Conservation (phyloP, 1,140 invertebrate species). For the Diabrotica undecimpunctata region DNA sequence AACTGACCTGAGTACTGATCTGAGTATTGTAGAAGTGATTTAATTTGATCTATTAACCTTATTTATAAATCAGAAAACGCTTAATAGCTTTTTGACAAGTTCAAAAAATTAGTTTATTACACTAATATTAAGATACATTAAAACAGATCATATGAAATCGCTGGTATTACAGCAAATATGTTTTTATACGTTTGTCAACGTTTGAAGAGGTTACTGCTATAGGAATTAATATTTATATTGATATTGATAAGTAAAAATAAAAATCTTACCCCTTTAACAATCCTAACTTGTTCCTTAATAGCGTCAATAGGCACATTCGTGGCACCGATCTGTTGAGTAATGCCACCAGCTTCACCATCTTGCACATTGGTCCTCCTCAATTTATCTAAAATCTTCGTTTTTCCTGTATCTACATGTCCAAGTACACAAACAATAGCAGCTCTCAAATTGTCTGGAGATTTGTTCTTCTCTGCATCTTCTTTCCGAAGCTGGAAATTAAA, state of each 20-base stretch:
- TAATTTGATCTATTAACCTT: no score
- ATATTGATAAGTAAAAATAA: not conserved
- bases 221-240: not conserved
- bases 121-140: no score
- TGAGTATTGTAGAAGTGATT: no score
- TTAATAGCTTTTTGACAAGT: no score
- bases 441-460: conserved; percentile 73
- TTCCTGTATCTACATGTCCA: conserved; percentile 99
- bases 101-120: no score
- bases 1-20: no score
- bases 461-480: conserved; percentile 80
- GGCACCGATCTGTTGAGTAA: conserved; percentile 99
- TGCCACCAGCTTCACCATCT: conserved; percentile 98
- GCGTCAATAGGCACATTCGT: conserved; percentile 98
- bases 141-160: no score
- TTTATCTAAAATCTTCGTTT: conserved; percentile 99
- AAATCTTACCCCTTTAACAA: conserved; percentile 78
- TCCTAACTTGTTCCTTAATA: conserved; percentile 90
- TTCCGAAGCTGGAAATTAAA: conserved; percentile 62
- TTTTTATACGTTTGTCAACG: no score
- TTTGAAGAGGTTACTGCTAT: no score
- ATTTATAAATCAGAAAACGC: no score
- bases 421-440: conserved; percentile 97
- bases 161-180: no score
- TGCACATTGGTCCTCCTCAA: conserved; percentile 92